phyloP scores from a whole-genome alignment of 2,113 vertebrate species.

The Antidorcas marsupialis region DNA sequence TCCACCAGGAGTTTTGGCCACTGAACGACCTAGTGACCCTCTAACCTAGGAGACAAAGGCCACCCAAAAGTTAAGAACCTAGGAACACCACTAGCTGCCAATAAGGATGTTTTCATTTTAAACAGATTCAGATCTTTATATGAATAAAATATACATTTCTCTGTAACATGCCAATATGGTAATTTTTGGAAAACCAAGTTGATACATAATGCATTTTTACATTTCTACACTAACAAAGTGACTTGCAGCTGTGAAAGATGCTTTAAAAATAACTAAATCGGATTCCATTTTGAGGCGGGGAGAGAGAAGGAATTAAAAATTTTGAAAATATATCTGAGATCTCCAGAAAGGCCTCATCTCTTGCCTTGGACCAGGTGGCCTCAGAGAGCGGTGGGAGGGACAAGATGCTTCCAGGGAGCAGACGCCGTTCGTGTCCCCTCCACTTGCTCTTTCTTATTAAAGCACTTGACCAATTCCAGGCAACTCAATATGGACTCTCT shows the following conservation, averaged over 20 bases:
- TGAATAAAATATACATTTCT: not conserved
- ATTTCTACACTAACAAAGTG: not conserved
- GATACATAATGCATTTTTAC: not conserved
- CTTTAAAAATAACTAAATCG: slow-evolving; percentile 14
- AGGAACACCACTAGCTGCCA: not conserved
- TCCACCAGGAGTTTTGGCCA: not conserved
- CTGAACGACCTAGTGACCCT: not conserved
- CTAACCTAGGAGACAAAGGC: not conserved
- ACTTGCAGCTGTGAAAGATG: not conserved
- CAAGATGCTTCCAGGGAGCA: not conserved
- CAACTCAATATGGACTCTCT: not conserved
- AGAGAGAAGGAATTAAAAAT: not conserved
- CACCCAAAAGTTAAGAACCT: not conserved
- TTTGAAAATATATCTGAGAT: not conserved
- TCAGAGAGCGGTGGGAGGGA: not conserved
- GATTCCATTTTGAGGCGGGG: not conserved
- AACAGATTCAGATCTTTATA: not conserved
- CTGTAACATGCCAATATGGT: not conserved
- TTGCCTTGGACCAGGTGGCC: not conserved
- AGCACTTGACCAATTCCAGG: not conserved
- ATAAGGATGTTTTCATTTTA: not conserved
- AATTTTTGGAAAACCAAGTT: not conserved
- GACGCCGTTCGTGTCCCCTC: not conserved
- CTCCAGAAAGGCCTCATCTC: not conserved
- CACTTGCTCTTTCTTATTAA: not conserved